Conservation (phyloP, 2,888 invertebrate genomes). For the Brachypalpus laphriformis region DNA sequence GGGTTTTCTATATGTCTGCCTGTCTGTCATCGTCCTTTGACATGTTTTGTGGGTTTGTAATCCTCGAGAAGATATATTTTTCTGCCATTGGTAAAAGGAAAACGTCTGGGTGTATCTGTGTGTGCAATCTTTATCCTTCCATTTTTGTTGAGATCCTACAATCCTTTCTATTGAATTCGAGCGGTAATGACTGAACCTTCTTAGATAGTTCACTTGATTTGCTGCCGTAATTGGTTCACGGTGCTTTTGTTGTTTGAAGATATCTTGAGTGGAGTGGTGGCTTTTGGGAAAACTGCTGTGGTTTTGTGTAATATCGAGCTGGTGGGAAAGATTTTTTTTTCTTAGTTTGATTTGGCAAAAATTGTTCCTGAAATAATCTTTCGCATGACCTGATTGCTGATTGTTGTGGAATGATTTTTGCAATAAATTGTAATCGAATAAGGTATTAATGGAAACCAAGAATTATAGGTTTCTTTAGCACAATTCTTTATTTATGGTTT, state of each 20-base stretch:
- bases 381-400: slow-evolving; percentile 29
- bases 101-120: slow-evolving; percentile 27
- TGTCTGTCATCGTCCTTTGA: slow-evolving; percentile 54
- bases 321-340: slow-evolving; percentile 18
- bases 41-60: slow-evolving; percentile 70
- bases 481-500: neutral
- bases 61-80: slow-evolving; percentile 36
- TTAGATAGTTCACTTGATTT: slow-evolving; percentile 63
- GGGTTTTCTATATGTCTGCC: slow-evolving; percentile 55
- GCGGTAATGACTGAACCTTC: slow-evolving; percentile 35
- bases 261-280: slow-evolving; percentile 45
- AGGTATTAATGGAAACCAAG: slow-evolving; percentile 2
- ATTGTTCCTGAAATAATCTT: no score
- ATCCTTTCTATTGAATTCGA: slow-evolving; percentile 29
- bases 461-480: neutral
- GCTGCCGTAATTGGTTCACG: slow-evolving; percentile 55
- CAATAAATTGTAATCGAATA: slow-evolving; percentile 31
- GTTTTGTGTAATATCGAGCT: slow-evolving; percentile 29
- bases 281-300: slow-evolving; percentile 21
- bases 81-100: slow-evolving; percentile 29
- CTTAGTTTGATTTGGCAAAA: no score
- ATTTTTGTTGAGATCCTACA: neutral
- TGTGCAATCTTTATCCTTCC: slow-evolving; percentile 40
- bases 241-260: slow-evolving; percentile 55
- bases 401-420: slow-evolving; percentile 21